phyloP scores from a whole-genome alignment of 1,140 invertebrate species.

The Pseudomyrmex dendroicus region DNA sequence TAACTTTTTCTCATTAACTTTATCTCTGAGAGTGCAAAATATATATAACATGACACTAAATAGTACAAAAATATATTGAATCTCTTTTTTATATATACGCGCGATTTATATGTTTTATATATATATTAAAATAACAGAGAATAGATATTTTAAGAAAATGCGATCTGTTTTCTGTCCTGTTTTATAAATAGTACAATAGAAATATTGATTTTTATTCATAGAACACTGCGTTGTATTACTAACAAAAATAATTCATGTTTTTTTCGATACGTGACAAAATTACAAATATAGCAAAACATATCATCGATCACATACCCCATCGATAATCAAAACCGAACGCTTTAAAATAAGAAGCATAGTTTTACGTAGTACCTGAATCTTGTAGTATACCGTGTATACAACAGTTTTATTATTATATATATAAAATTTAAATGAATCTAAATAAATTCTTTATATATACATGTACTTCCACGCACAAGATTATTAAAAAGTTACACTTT shows the following conservation, averaged over 20 bases:
- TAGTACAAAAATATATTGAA: conserved; percentile 45
- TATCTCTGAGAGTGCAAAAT: conserved; percentile 19
- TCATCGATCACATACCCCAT: conserved; percentile 17
- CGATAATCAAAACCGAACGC: conserved; percentile 33
- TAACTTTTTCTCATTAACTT: conserved; percentile 4
- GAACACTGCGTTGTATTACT: not conserved
- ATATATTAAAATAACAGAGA: not conserved
- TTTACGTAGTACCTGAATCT: conserved; percentile 56
- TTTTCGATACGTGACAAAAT: not conserved
- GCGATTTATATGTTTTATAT: conserved; percentile 7
- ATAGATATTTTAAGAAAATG: conserved; percentile 11
- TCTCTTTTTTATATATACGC: conserved; percentile 4
- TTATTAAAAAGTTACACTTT: not conserved
- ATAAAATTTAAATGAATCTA: conserved; percentile 38
- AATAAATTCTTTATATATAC: conserved; percentile 34
- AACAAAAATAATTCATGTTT: conserved; percentile 7
- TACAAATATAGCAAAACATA: not conserved
- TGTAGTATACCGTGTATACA: conserved; percentile 18
- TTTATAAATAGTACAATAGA: not conserved
- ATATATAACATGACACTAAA: conserved; percentile 13
- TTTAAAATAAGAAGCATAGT: conserved; percentile 47
- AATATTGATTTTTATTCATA: not conserved
- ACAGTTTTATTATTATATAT: conserved; percentile 40
- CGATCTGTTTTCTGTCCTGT: conserved; percentile 5
- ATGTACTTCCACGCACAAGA: not conserved